Conservation (phyloP, 2,888 invertebrate genomes). For the Podotricha telesiphe region DNA sequence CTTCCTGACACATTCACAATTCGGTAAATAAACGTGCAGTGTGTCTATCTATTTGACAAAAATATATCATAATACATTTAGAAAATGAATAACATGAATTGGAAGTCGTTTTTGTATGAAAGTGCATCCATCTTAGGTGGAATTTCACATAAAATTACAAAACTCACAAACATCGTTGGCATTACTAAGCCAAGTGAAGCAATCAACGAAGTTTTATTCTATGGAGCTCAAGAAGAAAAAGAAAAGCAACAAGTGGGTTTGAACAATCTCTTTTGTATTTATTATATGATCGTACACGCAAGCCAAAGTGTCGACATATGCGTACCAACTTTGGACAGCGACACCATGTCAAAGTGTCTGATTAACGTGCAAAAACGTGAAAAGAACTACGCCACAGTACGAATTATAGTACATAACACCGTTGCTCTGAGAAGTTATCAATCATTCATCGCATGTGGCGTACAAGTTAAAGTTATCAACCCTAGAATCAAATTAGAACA, state of each 20-base stretch:
- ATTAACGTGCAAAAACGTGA: conserved; percentile 50
- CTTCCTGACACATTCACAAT: background rate
- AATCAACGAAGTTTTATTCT: conserved; percentile 65
- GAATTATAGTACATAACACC: conserved; percentile 60
- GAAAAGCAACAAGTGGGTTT: conserved; percentile 55
- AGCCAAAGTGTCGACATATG: conserved; percentile 61
- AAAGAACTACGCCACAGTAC: conserved; percentile 54
- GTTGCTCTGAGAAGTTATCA: conserved; percentile 51
- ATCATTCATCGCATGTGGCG: conserved; percentile 54
- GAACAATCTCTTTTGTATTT: conserved; percentile 63
- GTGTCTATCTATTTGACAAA: background rate
- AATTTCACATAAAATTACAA: conserved; percentile 36
- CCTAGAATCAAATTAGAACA: conserved; percentile 57
- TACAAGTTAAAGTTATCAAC: conserved; percentile 60
- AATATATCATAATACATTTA: background rate
- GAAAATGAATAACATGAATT: conserved; percentile 47
- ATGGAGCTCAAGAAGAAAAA: conserved; percentile 57
- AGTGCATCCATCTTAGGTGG: conserved; percentile 49
- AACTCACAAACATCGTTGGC: conserved; percentile 14
- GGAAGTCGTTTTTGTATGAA: conserved; percentile 47
- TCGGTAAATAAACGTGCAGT: background rate
- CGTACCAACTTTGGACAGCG: conserved; percentile 60
- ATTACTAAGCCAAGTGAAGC: conserved; percentile 45
- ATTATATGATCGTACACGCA: conserved; percentile 61
- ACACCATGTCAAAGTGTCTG: conserved; percentile 58